These are phyloP conservation scores for Spicauda simplicius DNA, from an alignment of 2,888 invertebrate genomes.

Conservation along the genomic window DNA sequence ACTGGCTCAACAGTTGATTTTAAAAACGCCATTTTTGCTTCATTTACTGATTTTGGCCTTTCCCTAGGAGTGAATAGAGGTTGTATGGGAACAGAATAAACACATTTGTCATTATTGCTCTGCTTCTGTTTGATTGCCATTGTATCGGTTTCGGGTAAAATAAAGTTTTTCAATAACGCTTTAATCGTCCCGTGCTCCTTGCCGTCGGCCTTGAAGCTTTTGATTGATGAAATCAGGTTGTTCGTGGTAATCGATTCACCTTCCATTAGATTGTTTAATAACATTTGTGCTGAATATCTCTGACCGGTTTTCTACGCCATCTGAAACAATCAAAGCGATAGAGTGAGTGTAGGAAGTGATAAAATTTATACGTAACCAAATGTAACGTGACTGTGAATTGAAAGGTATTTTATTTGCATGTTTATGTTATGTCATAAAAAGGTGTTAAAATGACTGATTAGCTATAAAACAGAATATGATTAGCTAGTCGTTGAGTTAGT, in stretches of 20 bases:
- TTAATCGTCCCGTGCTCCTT: conserved; percentile 72
- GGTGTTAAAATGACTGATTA: conserved; percentile 31
- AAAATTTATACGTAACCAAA: conserved; percentile 28
- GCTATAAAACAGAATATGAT: conserved; percentile 31
- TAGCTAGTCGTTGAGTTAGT: conserved; percentile 27
- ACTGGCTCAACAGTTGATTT: conserved; percentile 64
- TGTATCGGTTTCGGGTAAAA: conserved; percentile 65
- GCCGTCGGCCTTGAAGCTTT: conserved; percentile 63
- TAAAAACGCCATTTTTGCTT: conserved; percentile 72
- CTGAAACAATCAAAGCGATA: conserved; percentile 65
- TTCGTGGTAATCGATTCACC: conserved; percentile 67
- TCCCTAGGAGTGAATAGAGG: conserved; percentile 59
- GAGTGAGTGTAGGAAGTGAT: conserved; percentile 43
- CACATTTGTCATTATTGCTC: conserved; percentile 63
- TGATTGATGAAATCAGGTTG: conserved; percentile 69
- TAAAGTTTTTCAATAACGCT: conserved; percentile 71
- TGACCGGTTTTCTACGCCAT: conserved; percentile 73
- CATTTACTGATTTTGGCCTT: conserved; percentile 66
- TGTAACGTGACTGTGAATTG: conserved; percentile 25
- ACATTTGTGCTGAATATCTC: conserved; percentile 69
- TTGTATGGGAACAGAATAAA: conserved; percentile 70
- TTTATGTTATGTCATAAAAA: conserved; percentile 48
- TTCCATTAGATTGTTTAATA: conserved; percentile 74
- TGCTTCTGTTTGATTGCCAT: conserved; percentile 79
- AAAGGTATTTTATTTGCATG: conserved; percentile 23